Base-by-base conservation (phyloP, 2,113 vertebrate genomes). In the Hystrix cristata region DNA sequence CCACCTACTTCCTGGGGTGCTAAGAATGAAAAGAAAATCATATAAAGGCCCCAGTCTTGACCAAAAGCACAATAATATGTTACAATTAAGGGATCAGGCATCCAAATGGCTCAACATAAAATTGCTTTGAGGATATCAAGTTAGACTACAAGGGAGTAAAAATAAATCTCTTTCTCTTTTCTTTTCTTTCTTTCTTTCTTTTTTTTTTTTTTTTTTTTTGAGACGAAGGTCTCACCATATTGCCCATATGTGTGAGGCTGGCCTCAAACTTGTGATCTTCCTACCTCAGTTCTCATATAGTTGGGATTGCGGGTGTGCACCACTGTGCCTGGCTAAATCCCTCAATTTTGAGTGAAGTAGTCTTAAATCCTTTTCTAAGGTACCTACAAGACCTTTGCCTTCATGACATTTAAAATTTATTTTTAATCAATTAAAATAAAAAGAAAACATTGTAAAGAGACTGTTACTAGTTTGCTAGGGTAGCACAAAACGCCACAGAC, bases 121-220 rank as follows among this genome's bases (percentile, higher is more conserved):
- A 81, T 13, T 60, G 53, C 15, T 60, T 74, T 13, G 59, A 64
- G 71, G 19, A 72, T 43, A 89, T 90, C 48, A 95, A 72, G 55
- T 92, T 78, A 89, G 46, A 88, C 51, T 51, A 79, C 43, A 79
- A 46, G 18, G 31, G n/a, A 90, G 53, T 74, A 90, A 80, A 83
- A 72, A 72, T 38, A 80, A 86, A 71, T 57, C 11, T 5, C 81
- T 90, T 76, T 31, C 65, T 59, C 74, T 76, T 12, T 10, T 57
- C n/a, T 57, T 57, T n/a, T 12, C 10, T 57, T 57, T 57, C 10
- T 10, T 57, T 57, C 55, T 12, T 10, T 16, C 55, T 57, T 12
- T 16, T 57, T 10, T 6, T 13, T 23, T 48, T 76, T 27, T 25
- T 13, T 48, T 48, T 29, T 27, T 48, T 78, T 78, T n/a, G n/a